Percentiles rank a stretch among this genome's conserved stretches.
Conservation (phyloP, 2,888 invertebrate species). For the Hylaea fasciaria region DNA sequence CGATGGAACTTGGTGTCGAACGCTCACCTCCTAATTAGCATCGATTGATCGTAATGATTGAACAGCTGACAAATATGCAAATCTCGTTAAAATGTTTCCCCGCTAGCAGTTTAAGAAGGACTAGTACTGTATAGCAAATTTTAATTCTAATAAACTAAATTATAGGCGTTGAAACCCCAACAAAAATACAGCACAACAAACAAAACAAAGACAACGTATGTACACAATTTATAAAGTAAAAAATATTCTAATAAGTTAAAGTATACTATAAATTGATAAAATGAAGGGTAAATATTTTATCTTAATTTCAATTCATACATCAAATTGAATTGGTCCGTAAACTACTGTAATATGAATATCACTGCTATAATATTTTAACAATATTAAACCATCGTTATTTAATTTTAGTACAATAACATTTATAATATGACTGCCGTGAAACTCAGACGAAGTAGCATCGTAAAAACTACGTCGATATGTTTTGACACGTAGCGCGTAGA, state of each 20-base stretch:
- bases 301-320: too few relatives aligned
- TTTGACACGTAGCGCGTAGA: slow-evolving; percentile 47
- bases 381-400: too few relatives aligned
- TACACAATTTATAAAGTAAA: too few relatives aligned
- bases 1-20: slow-evolving; percentile 79
- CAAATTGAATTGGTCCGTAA: too few relatives aligned
- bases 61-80: slow-evolving; percentile 44
- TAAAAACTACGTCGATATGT: slow-evolving; percentile 33
- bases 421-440: background rate
- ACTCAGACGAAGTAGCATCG: slow-evolving; percentile 12
- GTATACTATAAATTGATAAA: too few relatives aligned
- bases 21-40: slow-evolving; percentile 82
- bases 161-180: too few relatives aligned
- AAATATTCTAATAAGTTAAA: too few relatives aligned
- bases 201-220: too few relatives aligned
- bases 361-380: too few relatives aligned
- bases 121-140: background rate
- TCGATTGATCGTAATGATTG: slow-evolving; percentile 71
- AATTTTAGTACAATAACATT: background rate
- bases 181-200: too few relatives aligned
- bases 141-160: background rate
- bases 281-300: too few relatives aligned
- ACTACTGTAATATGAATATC: too few relatives aligned
- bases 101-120: slow-evolving; percentile 5
- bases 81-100: slow-evolving; percentile 12